Conservation (phyloP, 2,888 invertebrate genomes). For the Priocnemis perturbator region DNA sequence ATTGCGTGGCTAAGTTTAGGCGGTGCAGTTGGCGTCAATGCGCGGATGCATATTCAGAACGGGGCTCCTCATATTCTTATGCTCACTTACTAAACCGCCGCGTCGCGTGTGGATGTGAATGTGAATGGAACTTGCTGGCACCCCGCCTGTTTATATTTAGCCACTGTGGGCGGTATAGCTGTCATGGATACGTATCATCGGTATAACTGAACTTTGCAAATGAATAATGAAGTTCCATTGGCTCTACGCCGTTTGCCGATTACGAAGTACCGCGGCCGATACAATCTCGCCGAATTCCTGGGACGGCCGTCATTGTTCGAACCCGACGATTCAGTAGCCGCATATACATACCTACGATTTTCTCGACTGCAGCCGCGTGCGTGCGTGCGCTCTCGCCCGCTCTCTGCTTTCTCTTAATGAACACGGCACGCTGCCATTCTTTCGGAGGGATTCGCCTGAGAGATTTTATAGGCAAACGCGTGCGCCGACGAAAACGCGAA, state of each 20-base stretch:
- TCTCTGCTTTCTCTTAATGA: too few relatives aligned
- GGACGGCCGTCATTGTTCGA: too few relatives aligned
- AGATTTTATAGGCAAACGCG: too few relatives aligned
- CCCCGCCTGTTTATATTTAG: constrained; percentile 75
- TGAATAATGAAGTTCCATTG: constrained; percentile 74
- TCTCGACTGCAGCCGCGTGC: background rate
- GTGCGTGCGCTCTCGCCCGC: background rate
- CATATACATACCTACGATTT: too few relatives aligned
- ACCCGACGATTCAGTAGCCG: too few relatives aligned
- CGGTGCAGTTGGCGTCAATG: constrained; percentile 74
- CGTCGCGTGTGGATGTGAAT: constrained; percentile 63
- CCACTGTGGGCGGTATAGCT: constrained; percentile 75
- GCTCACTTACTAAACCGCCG: constrained; percentile 66
- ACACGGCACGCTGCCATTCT: too few relatives aligned
- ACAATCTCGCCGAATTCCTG: too few relatives aligned
- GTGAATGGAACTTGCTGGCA: constrained; percentile 75
- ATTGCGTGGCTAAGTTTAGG: constrained; percentile 74
- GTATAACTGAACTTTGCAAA: constrained; percentile 73
- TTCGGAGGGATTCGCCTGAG: too few relatives aligned
- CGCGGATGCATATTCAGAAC: constrained; percentile 75
- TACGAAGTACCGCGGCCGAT: too few relatives aligned
- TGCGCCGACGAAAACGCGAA: too few relatives aligned
- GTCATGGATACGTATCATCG: constrained; percentile 75
- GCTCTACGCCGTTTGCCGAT: constrained; percentile 24
- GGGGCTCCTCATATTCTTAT: constrained; percentile 71